Base-by-base conservation (phyloP, 2,888 invertebrate genomes). In the Gnatocerus cornutus region DNA sequence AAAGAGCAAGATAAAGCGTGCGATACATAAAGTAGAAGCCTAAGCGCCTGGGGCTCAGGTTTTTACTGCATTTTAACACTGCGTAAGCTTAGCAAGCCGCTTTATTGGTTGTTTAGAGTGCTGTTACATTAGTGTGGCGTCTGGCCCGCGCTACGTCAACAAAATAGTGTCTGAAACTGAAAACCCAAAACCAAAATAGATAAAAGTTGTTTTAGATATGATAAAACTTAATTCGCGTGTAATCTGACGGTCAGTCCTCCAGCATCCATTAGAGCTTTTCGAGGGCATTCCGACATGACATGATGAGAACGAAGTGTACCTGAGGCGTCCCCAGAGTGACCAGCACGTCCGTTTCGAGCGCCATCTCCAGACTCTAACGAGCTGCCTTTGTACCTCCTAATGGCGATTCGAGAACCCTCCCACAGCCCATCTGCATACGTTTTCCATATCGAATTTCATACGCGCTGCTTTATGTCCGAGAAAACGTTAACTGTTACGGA, bases 31-130 rank as follows among this genome's bases (percentile, higher is more conserved):
- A 80, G 77, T 77, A 77, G 74, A 75, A 71, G 69, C 72, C 74
- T 76, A 77, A 77, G 76, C 76, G 78, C 79, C 75, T 62, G 69
- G 80, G 81, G 82, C 82, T 81, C 80, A 79, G 81, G 81, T 83
- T 83, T 83, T 83, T 83, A 83, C 81, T 82, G 81, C 83, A 78
- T 82, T 83, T 83, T 82, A 83, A 83, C 83, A 82, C 81, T 81
- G 81, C 81, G 81, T 83, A 83, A 83, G 82, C 83, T 79, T 72
- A 76, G 78, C 77, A 82, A 82, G 81, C 81, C 79, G 76, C 79
- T 82, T 82, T 82, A 82, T 82, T 82, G 81, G 81, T 80, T 81
- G 81, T 82, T 82, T 81, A 80, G 78, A 79, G 80, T 78, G 78
- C 76, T 75, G 79, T 77, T 80, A 79, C 80, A 81, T 81, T 80